phyloP scores from a whole-genome alignment of 2,113 vertebrate species.

The Xenus cinereus region DNA sequence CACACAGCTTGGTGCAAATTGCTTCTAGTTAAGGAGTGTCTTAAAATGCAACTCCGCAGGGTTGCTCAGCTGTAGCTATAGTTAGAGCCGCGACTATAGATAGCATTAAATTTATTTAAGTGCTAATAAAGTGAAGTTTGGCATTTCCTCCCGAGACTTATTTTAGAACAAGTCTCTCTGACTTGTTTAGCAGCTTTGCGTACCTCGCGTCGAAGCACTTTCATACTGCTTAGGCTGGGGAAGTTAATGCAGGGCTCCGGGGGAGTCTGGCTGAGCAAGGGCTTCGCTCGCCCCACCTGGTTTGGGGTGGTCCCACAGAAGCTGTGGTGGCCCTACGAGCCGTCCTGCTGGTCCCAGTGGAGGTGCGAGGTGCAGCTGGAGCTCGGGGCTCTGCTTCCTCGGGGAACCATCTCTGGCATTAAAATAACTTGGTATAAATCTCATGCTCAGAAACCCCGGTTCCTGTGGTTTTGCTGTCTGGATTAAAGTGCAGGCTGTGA shows the following conservation, averaged over 20 bases:
- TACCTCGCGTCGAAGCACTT: neutral
- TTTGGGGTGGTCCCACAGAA: neutral
- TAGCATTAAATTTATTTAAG: slow-evolving; percentile 46
- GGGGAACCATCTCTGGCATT: neutral
- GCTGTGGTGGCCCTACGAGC: neutral
- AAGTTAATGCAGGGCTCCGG: neutral
- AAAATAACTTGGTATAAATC: neutral
- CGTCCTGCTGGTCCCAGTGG: neutral
- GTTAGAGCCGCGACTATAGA: slow-evolving; percentile 46
- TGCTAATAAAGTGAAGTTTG: slow-evolving; percentile 35
- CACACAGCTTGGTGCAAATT: slow-evolving; percentile 53
- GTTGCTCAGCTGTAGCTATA: slow-evolving; percentile 38
- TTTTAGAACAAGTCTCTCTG: neutral
- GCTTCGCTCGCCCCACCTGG: neutral
- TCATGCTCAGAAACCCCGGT: neutral
- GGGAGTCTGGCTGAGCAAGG: neutral
- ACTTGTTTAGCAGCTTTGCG: neutral
- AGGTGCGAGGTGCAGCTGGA: neutral
- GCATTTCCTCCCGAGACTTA: neutral
- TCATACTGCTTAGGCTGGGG: neutral
- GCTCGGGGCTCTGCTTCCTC: neutral
- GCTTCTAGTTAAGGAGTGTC: slow-evolving; percentile 49
- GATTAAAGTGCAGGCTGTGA: neutral
- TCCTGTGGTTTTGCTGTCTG: neutral
- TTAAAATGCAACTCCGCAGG: slow-evolving; percentile 42